Evolutionary conservation across 1,140 invertebrate genomes (phyloP).

Genomic region (Pogonomyrmex californicus): DNA sequence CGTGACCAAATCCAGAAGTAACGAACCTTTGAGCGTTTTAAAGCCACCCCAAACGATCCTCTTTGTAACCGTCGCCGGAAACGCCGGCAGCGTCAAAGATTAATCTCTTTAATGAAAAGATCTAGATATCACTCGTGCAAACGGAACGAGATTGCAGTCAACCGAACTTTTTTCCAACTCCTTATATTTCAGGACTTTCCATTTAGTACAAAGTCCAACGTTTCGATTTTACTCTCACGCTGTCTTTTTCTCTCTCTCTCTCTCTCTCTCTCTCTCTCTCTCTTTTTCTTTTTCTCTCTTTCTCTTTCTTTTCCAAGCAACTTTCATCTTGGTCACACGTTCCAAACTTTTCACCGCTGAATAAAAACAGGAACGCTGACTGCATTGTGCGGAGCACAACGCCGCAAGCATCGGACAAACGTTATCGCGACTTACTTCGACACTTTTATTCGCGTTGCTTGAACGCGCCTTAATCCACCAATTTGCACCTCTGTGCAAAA

Average conservation of each 20-base stretch:
- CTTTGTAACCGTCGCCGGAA: slow-evolving; percentile 34
- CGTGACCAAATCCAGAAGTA: slow-evolving; percentile 31
- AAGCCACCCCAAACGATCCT: background rate
- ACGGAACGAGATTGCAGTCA: slow-evolving; percentile 34
- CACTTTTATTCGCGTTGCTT: slow-evolving; percentile 45
- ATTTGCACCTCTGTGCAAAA: slow-evolving; percentile 49
- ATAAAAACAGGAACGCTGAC: slow-evolving; percentile 54
- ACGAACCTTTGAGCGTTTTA: slow-evolving; percentile 10
- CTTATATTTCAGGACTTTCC: slow-evolving; percentile 16
- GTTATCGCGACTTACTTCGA: slow-evolving; percentile 41
- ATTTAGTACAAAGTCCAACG: slow-evolving; percentile 29
- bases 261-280: background rate
- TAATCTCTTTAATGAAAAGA: slow-evolving; percentile 62
- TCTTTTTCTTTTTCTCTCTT: background rate
- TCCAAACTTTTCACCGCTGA: slow-evolving; percentile 45
- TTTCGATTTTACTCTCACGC: slow-evolving; percentile 35
- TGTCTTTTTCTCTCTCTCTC: background rate
- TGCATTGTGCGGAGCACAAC: slow-evolving; percentile 29
- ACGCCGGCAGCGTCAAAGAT: slow-evolving; percentile 25
- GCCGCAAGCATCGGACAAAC: slow-evolving; percentile 20
- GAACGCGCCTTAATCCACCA: slow-evolving; percentile 43
- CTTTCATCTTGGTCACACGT: slow-evolving; percentile 40
- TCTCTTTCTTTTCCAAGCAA: background rate
- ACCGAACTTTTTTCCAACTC: slow-evolving; percentile 41
- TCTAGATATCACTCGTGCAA: slow-evolving; percentile 13